phyloP scores from a whole-genome alignment of 2,113 vertebrate species.

The Coptodon rendalli region DNA sequence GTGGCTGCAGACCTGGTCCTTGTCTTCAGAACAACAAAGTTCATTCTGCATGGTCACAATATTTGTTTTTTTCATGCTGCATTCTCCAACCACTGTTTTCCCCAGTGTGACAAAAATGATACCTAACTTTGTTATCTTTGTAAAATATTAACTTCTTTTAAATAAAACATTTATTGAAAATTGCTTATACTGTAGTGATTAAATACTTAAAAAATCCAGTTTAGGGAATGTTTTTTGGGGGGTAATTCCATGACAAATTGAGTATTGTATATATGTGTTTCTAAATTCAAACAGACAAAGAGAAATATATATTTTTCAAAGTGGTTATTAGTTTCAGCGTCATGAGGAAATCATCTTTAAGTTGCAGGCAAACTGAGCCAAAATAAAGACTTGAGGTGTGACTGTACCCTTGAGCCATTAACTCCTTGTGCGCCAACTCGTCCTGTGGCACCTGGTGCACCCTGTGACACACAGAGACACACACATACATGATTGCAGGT shows the following conservation, averaged over 20 bases:
- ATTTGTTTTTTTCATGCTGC: background rate
- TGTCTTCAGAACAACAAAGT: background rate
- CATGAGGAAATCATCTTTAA: background rate
- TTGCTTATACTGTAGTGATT: background rate
- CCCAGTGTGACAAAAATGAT: background rate
- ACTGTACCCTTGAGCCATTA: constrained; percentile 79
- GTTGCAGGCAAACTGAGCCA: background rate
- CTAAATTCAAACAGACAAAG: background rate
- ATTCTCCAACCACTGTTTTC: background rate
- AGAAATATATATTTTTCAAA: background rate
- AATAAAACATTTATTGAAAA: background rate
- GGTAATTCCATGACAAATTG: background rate
- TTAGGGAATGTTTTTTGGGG: background rate
- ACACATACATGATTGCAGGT: background rate
- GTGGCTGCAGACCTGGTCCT: background rate
- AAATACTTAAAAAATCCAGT: background rate
- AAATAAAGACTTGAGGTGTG: background rate
- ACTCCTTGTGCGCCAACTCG: constrained; percentile 68
- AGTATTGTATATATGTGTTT: background rate
- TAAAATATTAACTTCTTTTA: background rate
- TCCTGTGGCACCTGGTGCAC: constrained; percentile 72
- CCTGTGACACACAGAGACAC: constrained; percentile 52
- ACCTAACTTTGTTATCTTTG: background rate
- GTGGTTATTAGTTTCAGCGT: background rate
- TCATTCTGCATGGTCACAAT: background rate